These are phyloP conservation scores for Nilaparvata lugens DNA, from an alignment of 1,140 invertebrate genomes.

Conservation along the genomic window DNA sequence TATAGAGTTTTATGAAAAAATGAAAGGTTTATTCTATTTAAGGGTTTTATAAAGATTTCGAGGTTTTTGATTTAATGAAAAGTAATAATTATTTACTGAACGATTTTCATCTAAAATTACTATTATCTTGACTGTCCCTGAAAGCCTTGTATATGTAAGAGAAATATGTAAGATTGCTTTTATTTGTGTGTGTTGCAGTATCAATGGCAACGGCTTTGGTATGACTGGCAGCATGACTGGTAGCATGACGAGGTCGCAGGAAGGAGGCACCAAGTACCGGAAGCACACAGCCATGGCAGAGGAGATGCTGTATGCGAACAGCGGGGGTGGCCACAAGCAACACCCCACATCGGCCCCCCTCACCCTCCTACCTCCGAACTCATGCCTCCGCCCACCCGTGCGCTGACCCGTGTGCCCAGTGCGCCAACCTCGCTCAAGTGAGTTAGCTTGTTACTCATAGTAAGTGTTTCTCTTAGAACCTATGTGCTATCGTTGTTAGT, in stretches of 20 bases:
- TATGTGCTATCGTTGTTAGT: no score
- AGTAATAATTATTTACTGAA: no score
- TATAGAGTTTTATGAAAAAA: no score
- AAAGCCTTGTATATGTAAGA: neutral
- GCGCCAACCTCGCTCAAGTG: conserved; percentile 54
- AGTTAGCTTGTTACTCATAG: no score
- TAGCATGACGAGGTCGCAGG: neutral
- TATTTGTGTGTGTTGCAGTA: neutral
- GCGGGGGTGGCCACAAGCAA: neutral
- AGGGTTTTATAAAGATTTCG: no score
- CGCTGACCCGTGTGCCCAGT: conserved; percentile 57
- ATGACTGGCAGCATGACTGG: neutral
- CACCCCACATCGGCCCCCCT: neutral
- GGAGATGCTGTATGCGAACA: conserved; percentile 47
- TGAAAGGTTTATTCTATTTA: no score
- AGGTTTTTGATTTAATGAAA: no score
- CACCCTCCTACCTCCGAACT: conserved; percentile 8
- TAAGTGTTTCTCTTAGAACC: no score
- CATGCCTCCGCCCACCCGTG: conserved; percentile 22
- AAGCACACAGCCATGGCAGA: conserved; percentile 53
- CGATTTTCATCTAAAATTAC: no score
- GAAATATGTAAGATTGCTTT: no score
- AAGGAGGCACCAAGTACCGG: conserved; percentile 44
- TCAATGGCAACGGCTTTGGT: conserved; percentile 4
- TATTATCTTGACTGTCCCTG: neutral